Conservation (phyloP, 30 jellyfish, hydroid and myxozoan genomes). For the Rhopilema esculentum region DNA sequence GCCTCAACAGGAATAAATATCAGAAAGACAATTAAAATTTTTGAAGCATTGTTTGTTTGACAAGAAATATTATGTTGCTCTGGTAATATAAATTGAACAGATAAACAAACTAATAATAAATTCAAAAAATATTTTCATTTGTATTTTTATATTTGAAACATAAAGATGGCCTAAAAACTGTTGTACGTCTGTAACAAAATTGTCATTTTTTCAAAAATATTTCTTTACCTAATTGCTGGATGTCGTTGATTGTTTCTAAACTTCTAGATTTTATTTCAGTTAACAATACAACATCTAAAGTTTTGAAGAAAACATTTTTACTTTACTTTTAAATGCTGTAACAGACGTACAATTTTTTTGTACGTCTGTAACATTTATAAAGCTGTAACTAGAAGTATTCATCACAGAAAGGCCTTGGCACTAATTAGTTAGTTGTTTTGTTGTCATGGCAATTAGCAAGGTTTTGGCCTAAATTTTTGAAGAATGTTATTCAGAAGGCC, state of each 20-base stretch:
- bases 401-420: background rate
- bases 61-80: slow-evolving; percentile 7
- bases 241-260: background rate
- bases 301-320: no score
- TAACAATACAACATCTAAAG: no score
- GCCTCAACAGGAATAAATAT: background rate
- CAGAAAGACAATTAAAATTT: background rate
- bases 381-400: background rate
- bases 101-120: background rate
- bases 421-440: slow-evolving; percentile 13
- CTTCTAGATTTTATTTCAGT: no score
- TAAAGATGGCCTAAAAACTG: slow-evolving; percentile 1
- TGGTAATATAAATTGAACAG: slow-evolving; percentile 9
- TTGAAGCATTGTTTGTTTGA: slow-evolving; percentile 7
- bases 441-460: slow-evolving; percentile 18
- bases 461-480: background rate
- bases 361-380: no score
- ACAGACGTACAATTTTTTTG: no score
- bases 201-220: background rate
- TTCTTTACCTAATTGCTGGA: background rate
- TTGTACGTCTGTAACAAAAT: slow-evolving; percentile 19
- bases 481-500: slow-evolving; percentile 7
- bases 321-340: no score
- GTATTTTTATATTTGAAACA: background rate
- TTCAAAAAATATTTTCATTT: background rate